Evolutionary conservation across 2,797 vertebrate species (phyloP).

Genomic region (Mycteria americana): DNA sequence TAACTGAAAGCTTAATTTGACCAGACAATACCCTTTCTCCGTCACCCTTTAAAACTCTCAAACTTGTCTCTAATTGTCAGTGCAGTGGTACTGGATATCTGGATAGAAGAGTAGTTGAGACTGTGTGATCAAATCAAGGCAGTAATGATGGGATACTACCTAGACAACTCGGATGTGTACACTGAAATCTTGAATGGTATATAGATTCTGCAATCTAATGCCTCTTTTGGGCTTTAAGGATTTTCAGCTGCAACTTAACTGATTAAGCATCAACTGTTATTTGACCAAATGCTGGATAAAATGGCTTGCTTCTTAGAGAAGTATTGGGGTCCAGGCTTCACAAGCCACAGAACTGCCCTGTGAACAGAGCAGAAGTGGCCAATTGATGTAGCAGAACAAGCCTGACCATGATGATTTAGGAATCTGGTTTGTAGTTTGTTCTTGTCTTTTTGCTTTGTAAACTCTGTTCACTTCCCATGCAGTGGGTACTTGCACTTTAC

Average conservation of each 20-base stretch:
- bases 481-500: not conserved
- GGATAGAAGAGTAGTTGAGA: not conserved
- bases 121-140: not conserved
- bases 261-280: not conserved
- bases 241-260: not conserved
- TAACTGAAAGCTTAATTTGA: constrained; percentile 28
- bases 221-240: not conserved
- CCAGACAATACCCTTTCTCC: not conserved
- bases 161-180: not conserved
- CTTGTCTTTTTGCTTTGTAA: not conserved
- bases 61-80: constrained; percentile 8
- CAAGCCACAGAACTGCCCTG: not conserved
- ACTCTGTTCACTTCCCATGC: not conserved
- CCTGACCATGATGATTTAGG: not conserved
- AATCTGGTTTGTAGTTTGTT: not conserved
- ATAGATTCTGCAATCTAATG: not conserved
- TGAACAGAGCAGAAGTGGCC: not conserved
- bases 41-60: not conserved
- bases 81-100: not conserved
- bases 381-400: not conserved
- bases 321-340: not conserved
- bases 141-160: not conserved
- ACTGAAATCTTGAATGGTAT: not conserved
- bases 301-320: not conserved
- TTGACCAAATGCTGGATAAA: not conserved